These are phyloP conservation scores for Nysson spinosus DNA, from an alignment of 2,888 invertebrate species.

Conservation along the genomic window DNA sequence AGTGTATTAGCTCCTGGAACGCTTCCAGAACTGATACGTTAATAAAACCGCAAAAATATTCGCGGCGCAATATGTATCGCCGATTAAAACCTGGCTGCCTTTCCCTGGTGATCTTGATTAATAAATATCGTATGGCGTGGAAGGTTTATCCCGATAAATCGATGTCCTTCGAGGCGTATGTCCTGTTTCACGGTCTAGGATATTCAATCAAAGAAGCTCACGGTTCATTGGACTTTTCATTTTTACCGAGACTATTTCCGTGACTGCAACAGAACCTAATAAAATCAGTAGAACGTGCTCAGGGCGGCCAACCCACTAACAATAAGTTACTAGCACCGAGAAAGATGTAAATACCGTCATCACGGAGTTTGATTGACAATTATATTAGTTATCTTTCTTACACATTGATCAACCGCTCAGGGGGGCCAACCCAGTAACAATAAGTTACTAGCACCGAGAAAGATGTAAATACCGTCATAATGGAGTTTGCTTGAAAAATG, in stretches of 20 bases:
- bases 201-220: conserved; percentile 13
- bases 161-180: conserved; percentile 5
- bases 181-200: conserved; percentile 24
- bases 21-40: conserved; percentile 9
- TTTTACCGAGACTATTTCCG: conserved; percentile 1
- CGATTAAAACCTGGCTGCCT: conserved; percentile 7
- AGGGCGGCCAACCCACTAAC: too few species aligned
- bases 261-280: not conserved
- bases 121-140: conserved; percentile 16
- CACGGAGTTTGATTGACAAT: too few species aligned
- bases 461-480: too few species aligned
- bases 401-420: too few species aligned
- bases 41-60: conserved; percentile 9
- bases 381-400: too few species aligned
- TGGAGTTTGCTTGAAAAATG: too few species aligned
- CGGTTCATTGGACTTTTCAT: conserved; percentile 4
- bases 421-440: too few species aligned
- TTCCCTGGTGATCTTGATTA: conserved; percentile 10
- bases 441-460: too few species aligned
- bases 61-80: not conserved
- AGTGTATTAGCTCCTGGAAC: conserved; percentile 11
- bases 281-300: too few species aligned
- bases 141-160: conserved; percentile 22
- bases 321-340: too few species aligned
- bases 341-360: too few species aligned